These are phyloP conservation scores for Rhagium mordax DNA, from an alignment of 2,888 invertebrate species.

Conservation along the genomic window DNA sequence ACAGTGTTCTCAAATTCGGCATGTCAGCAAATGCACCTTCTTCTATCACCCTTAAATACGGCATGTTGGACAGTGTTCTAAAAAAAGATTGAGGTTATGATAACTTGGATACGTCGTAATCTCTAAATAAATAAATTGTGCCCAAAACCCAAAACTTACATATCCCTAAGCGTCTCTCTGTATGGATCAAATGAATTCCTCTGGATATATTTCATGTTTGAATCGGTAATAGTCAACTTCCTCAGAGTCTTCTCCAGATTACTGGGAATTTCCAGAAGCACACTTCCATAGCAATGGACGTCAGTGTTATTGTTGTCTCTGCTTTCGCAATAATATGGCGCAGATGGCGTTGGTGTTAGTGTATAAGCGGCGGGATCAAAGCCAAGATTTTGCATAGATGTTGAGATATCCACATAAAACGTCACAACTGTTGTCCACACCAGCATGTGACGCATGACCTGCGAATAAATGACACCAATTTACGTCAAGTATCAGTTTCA, in stretches of 20 bases:
- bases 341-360: slow-evolving; percentile 10
- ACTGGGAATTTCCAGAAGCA: slow-evolving; percentile 61
- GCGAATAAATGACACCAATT: slow-evolving; percentile 1
- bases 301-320: slow-evolving; percentile 50
- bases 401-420: slow-evolving; percentile 25
- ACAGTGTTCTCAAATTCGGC: slow-evolving; percentile 71
- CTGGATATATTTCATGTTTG: slow-evolving; percentile 61
- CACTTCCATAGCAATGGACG: slow-evolving; percentile 62
- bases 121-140: neutral
- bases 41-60: slow-evolving; percentile 72
- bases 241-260: slow-evolving; percentile 60
- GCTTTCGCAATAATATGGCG: slow-evolving; percentile 45
- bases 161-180: slow-evolving; percentile 63
- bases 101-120: too few relatives aligned
- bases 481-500: too few relatives aligned
- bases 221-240: slow-evolving; percentile 65
- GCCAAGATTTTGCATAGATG: slow-evolving; percentile 12
- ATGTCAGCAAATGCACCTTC: slow-evolving; percentile 75
- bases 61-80: slow-evolving; percentile 75
- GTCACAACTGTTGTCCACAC: slow-evolving; percentile 33
- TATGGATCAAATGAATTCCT: slow-evolving; percentile 64
- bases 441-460: slow-evolving; percentile 47
- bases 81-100: slow-evolving; percentile 52
- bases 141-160: slow-evolving; percentile 61
- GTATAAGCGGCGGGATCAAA: neutral